A percentile compares a stretch with the other conserved stretches of the same genome.
Conservation (phyloP, 2,888 invertebrate genomes). For the Dicranocentrus wangi region DNA sequence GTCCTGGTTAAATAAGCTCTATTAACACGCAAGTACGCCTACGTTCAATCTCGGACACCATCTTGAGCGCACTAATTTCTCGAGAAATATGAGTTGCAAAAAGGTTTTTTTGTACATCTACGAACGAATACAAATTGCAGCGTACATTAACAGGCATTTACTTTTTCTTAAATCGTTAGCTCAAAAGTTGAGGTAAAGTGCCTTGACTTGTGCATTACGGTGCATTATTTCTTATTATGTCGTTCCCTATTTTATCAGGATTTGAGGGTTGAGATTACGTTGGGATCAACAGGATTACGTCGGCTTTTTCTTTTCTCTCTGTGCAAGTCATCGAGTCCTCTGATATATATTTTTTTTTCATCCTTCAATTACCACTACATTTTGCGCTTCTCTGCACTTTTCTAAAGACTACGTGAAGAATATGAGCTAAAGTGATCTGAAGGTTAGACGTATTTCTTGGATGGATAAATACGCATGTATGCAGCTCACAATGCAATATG, state of each 20-base stretch:
- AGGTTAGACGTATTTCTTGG: background rate
- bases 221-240: conserved; percentile 17
- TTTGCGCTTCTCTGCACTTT: no score
- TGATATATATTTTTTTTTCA: no score
- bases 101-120: background rate
- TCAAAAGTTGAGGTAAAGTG: conserved; percentile 12
- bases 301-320: conserved; percentile 16
- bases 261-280: background rate
- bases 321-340: conserved; percentile 25
- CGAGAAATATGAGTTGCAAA: conserved; percentile 31
- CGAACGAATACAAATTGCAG: conserved; percentile 1
- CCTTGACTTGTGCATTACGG: conserved; percentile 32
- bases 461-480: background rate
- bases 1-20: no score
- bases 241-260: conserved; percentile 11
- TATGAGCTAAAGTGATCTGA: background rate
- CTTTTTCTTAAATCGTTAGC: background rate
- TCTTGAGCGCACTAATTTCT: no score
- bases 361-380: background rate
- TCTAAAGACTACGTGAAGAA: background rate
- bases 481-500: background rate
- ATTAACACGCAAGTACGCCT: no score
- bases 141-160: background rate
- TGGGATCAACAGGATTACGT: conserved; percentile 9
- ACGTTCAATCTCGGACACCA: no score